Conservation (phyloP, 2,888 invertebrate genomes). For the Aromia moschata region DNA sequence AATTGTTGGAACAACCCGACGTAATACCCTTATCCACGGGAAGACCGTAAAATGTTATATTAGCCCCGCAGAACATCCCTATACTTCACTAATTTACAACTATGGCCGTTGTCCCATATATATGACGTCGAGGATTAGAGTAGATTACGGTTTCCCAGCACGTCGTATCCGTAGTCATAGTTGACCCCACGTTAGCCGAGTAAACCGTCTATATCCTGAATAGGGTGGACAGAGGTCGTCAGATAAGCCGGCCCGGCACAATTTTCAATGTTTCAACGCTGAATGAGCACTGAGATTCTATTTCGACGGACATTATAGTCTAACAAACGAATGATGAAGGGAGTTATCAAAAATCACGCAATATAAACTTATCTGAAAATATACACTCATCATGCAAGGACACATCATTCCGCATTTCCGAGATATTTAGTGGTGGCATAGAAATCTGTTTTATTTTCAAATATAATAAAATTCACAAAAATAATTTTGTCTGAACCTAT, state of each 20-base stretch:
- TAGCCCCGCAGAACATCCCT: neutral
- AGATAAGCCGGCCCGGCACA: constrained; percentile 1
- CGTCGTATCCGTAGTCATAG: neutral
- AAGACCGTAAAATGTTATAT: no score
- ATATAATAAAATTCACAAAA: no score
- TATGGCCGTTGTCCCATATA: neutral
- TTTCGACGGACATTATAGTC: neutral
- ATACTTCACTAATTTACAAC: neutral
- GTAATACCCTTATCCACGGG: no score
- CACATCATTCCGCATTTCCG: no score
- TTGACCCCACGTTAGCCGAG: neutral
- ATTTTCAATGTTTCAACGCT: neutral
- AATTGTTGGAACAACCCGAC: no score
- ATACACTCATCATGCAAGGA: no score
- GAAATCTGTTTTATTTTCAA: no score
- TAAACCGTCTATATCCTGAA: constrained; percentile 5
- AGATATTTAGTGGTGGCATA: no score
- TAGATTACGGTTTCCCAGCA: neutral
- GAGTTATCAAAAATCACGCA: no score
- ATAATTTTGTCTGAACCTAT: no score
- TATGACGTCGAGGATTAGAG: neutral
- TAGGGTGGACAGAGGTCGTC: neutral
- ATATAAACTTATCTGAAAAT: no score
- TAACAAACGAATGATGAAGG: neutral
- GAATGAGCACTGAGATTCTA: neutral